Percentiles rank a stretch among this genome's conserved stretches.
phyloP scores from a whole-genome alignment of 23 tunicate genomes.

The Oikopleura albicans region DNA sequence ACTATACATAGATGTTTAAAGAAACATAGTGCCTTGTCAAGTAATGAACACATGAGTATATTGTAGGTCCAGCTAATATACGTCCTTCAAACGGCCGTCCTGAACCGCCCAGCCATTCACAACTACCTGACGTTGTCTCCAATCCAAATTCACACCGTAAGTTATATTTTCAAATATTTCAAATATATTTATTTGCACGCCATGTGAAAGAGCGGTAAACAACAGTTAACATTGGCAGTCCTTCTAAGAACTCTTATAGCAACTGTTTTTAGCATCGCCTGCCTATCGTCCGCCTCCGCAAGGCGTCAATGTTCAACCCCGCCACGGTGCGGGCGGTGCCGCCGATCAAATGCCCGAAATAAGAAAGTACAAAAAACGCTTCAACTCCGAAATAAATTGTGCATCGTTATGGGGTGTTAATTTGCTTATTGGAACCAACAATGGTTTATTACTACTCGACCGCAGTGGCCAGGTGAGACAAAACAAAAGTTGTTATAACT shows the following conservation, averaged over 20 bases:
- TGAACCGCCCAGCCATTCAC: too few relatives aligned
- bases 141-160: background rate
- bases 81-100: too few relatives aligned
- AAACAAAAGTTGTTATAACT: too few relatives aligned
- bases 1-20: too few relatives aligned
- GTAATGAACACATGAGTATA: too few relatives aligned
- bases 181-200: too few relatives aligned
- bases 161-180: background rate
- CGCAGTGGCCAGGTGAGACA: conserved; percentile 16
- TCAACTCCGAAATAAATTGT: background rate
- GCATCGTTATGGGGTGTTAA: conserved; percentile 19
- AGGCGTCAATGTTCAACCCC: background rate
- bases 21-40: too few relatives aligned
- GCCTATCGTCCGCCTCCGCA: background rate
- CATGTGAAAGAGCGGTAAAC: too few relatives aligned
- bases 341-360: conserved; percentile 19
- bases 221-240: too few relatives aligned
- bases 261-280: background rate
- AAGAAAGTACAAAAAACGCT: conserved; percentile 13
- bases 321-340: background rate
- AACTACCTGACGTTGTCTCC: background rate
- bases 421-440: conserved; percentile 13
- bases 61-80: too few relatives aligned
- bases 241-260: too few relatives aligned
- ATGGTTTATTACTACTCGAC: background rate